Evolutionary conservation across 2,888 invertebrate genomes (phyloP).

Genomic region (Parnassius apollo): DNA sequence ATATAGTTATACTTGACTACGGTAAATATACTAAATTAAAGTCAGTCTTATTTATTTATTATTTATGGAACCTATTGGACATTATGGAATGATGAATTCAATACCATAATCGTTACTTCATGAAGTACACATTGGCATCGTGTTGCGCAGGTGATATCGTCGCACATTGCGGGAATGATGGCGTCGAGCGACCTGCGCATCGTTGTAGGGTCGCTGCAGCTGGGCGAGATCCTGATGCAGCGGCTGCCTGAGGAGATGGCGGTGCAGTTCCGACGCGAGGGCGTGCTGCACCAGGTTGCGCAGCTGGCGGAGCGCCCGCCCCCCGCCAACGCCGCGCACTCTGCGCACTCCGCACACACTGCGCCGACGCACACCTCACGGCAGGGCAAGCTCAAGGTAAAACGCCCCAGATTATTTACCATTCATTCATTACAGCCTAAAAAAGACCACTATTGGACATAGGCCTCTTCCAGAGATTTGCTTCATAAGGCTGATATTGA

Average conservation of each 20-base stretch:
- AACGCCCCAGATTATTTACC: neutral
- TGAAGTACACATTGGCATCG: neutral
- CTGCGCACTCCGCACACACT: constrained; percentile 20
- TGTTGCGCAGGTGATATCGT: constrained; percentile 87
- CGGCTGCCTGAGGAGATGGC: constrained; percentile 97
- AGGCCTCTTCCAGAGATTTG: too few relatives aligned
- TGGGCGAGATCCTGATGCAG: constrained; percentile 98
- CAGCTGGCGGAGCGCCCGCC: constrained; percentile 47
- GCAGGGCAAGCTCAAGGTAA: constrained; percentile 48
- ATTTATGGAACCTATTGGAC: too few relatives aligned
- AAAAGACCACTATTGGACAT: too few relatives aligned
- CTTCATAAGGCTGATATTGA: too few relatives aligned
- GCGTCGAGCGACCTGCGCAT: constrained; percentile 97
- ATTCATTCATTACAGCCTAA: too few relatives aligned
- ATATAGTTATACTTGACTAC: too few relatives aligned
- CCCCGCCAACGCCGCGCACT: constrained; percentile 24
- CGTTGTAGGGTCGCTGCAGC: constrained; percentile 97
- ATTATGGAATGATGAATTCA: too few relatives aligned
- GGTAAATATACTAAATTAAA: too few relatives aligned
- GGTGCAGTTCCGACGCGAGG: constrained; percentile 97
- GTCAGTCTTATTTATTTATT: too few relatives aligned
- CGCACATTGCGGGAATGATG: constrained; percentile 99
- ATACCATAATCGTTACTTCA: too few relatives aligned
- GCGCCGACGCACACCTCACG: constrained; percentile 24
- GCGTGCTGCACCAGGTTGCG: constrained; percentile 95